phyloP scores from a whole-genome alignment of 2,113 vertebrate genomes.

The Eolophus roseicapilla region DNA sequence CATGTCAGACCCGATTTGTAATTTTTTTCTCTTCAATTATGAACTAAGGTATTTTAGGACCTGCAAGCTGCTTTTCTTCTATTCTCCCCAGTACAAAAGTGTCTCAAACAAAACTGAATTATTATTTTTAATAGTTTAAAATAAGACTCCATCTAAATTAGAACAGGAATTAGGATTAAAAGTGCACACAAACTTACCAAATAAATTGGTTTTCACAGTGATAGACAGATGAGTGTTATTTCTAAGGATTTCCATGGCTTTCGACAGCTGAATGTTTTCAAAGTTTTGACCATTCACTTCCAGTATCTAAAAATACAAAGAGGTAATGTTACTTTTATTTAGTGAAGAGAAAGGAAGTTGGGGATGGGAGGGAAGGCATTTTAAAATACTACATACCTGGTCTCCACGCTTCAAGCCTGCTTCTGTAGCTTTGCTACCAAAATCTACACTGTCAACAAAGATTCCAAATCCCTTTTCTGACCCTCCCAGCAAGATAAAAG shows the following conservation, averaged over 20 bases:
- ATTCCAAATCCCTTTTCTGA: conserved; percentile 96
- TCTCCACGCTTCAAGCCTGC: conserved; percentile 95
- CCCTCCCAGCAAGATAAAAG: conserved; percentile 92
- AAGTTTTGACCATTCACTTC: conserved; percentile 99
- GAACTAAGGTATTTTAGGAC: neutral
- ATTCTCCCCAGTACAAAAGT: neutral
- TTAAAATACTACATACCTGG: conserved; percentile 78
- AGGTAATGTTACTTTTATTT: neutral
- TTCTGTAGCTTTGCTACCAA: conserved; percentile 92
- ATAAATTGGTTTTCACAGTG: conserved; percentile 99
- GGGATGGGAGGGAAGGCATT: rapidly evolving
- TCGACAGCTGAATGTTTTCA: conserved; percentile 95
- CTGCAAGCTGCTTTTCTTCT: neutral
- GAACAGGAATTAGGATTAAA: neutral
- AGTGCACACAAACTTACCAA: conserved; percentile 79
- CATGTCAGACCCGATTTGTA: neutral
- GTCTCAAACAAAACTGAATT: neutral
- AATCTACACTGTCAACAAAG: conserved; percentile 94
- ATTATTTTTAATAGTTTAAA: too few relatives aligned
- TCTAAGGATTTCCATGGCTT: conserved; percentile 97
- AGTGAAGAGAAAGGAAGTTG: neutral
- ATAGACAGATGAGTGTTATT: conserved; percentile 99
- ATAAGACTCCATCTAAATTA: neutral
- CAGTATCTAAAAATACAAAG: conserved; percentile 82
- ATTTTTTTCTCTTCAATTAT: neutral